phyloP scores from a whole-genome alignment of 2,113 vertebrate genomes.

The Syngnathus typhle region DNA sequence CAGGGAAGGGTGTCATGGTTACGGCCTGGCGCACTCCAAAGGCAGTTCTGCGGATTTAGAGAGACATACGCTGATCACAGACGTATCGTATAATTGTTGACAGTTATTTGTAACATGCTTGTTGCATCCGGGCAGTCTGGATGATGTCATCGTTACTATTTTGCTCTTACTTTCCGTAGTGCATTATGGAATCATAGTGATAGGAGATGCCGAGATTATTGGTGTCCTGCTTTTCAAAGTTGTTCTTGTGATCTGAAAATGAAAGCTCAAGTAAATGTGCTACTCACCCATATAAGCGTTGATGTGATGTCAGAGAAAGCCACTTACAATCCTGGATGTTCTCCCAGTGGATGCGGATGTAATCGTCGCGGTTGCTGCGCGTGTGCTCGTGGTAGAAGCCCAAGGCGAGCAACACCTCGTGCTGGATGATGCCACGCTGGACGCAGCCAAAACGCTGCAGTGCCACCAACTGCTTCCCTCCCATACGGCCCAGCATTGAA shows the following conservation, averaged over 20 bases:
- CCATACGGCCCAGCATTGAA: constrained; percentile 32
- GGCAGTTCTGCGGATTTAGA: constrained; percentile 39
- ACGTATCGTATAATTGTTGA: no score
- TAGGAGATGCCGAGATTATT: constrained; percentile 42
- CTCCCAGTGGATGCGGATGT: constrained; percentile 52
- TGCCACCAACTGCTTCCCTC: constrained; percentile 51
- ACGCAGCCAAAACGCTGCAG: constrained; percentile 51
- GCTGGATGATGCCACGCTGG: constrained; percentile 37
- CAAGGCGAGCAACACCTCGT: constrained; percentile 58
- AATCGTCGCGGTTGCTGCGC: constrained; percentile 47
- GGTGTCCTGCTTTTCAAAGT: constrained; percentile 40
- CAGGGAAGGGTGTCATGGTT: constrained; percentile 49
- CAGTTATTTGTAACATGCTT: no score
- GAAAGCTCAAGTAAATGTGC: neutral
- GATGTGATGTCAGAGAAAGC: no score
- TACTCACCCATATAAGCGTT: neutral
- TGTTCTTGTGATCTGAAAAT: neutral
- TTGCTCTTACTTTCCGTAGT: constrained; percentile 49
- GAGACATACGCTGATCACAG: neutral
- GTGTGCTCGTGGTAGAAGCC: constrained; percentile 70
- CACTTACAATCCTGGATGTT: constrained; percentile 40
- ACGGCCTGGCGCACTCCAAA: constrained; percentile 13
- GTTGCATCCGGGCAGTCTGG: no score
- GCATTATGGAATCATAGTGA: constrained; percentile 60
- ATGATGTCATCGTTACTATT: neutral